A percentile compares a stretch with the other conserved stretches of the same genome.
These are phyloP conservation scores for Acronicta psi DNA, from an alignment of 2,888 invertebrate species.

Conservation along the genomic window DNA sequence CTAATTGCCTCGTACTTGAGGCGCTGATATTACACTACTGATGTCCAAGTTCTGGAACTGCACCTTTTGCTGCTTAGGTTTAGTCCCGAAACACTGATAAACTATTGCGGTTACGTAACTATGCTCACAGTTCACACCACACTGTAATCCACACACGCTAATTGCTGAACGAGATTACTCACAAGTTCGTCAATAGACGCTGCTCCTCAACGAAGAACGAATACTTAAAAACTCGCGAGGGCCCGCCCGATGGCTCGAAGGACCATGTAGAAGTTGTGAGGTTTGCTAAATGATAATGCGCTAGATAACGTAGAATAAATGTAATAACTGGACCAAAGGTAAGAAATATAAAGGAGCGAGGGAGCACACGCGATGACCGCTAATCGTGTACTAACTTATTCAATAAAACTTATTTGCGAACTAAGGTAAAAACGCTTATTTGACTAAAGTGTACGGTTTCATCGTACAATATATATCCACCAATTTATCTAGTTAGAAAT, in stretches of 20 bases:
- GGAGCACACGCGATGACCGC: conserved; percentile 11
- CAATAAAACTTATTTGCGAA: no score
- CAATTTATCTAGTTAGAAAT: no score
- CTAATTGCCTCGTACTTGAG: not conserved
- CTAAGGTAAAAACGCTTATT: no score
- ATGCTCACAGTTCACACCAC: not conserved
- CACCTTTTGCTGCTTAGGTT: conserved; percentile 1
- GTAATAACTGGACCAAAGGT: not conserved
- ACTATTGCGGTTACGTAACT: not conserved
- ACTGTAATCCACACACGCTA: conserved; percentile 4
- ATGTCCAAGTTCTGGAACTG: not conserved
- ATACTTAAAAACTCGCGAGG: conserved; percentile 2
- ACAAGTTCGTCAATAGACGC: not conserved
- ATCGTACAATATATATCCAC: no score
- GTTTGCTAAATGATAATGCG: conserved; percentile 1
- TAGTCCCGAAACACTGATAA: not conserved
- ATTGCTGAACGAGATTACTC: not conserved
- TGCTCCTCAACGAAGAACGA: conserved; percentile 1
- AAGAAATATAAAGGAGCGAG: conserved; percentile 2
- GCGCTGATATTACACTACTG: not conserved
- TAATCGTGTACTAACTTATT: conserved; percentile 4
- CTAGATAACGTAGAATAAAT: not conserved
- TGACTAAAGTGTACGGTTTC: no score
- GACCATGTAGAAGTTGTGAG: conserved; percentile 1
- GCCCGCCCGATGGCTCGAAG: conserved; percentile 8